These are phyloP conservation scores for Lydus trimaculatus DNA, from an alignment of 2,888 invertebrate genomes.

Conservation along the genomic window DNA sequence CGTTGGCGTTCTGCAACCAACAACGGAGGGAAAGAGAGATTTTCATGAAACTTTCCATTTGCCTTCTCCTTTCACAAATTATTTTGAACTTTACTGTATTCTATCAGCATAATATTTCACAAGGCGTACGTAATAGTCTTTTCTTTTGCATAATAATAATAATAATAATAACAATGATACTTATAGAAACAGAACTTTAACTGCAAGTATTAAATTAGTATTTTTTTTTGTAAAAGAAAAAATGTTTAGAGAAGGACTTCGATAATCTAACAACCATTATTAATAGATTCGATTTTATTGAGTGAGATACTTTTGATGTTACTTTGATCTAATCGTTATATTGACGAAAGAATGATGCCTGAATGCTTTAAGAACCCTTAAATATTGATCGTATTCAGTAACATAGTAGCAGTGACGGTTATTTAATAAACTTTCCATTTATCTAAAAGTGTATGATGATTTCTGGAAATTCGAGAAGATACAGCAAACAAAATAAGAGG, in stretches of 20 bases:
- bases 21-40: neutral
- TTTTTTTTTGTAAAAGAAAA: constrained; percentile 28
- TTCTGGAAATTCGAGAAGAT: neutral
- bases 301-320: constrained; percentile 28
- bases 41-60: neutral
- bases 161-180: neutral
- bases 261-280: constrained; percentile 28
- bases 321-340: constrained; percentile 3
- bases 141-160: neutral
- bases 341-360: neutral
- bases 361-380: neutral
- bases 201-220: too few species aligned
- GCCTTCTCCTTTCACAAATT: neutral
- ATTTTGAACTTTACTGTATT: neutral
- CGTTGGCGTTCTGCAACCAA: constrained; percentile 13
- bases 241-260: constrained; percentile 27
- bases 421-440: constrained; percentile 1
- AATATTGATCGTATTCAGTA: neutral
- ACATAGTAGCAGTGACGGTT: neutral
- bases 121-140: neutral
- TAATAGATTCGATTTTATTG: neutral
- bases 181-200: neutral
- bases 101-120: neutral
- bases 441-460: neutral
- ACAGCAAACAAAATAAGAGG: neutral